Base-by-base conservation (phyloP, 2,113 vertebrate genomes). In the Pleuronectes platessa region DNA sequence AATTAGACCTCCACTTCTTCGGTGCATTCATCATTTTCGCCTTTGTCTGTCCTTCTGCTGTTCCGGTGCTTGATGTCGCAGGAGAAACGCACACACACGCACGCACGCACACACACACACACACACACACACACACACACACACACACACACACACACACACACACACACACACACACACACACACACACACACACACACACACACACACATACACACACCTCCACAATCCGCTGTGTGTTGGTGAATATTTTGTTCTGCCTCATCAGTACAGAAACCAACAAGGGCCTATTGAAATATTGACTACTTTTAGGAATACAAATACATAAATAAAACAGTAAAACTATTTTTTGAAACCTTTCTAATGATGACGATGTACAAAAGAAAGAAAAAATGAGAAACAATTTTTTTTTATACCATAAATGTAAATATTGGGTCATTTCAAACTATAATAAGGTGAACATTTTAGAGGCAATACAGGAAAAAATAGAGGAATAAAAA, bases 1-100 rank as follows among this genome's bases (percentile, higher is more conserved):
- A 88, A 89, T 84, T 71, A 78, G 76, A 78, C 81, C 80, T 72
- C 65, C 56, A 62, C 84, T 86, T 78, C 55, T 64, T 58, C 10
- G 1, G n/a, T 45, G 67, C 81, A 81, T 89, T 87, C 71, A 79
- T 84, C 66, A 79, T 87, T 80, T 89, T 67, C 15, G 21, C 54
- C 83, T 83, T 82, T 63, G 40, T 86, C 58, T 82, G 56, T 80
- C 40, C 63, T 15, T 87, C 77, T 70, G 60, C 27, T 31, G 71
- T 61, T 81, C 78, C 0, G n/a, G 15, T 67, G 78, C 72, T 86
- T 82, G 67, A 79, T 84, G 77, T 65, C 66, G 67, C 54, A 82
- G 75, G 31, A 64, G 17, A 67, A 62, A 20, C 18, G 2, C 60
- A 6, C 51, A 18, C 51, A 20, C 49, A 18, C 49, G 12, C 26